phyloP scores from a whole-genome alignment of 2,113 vertebrate genomes.

The Athene noctua region DNA sequence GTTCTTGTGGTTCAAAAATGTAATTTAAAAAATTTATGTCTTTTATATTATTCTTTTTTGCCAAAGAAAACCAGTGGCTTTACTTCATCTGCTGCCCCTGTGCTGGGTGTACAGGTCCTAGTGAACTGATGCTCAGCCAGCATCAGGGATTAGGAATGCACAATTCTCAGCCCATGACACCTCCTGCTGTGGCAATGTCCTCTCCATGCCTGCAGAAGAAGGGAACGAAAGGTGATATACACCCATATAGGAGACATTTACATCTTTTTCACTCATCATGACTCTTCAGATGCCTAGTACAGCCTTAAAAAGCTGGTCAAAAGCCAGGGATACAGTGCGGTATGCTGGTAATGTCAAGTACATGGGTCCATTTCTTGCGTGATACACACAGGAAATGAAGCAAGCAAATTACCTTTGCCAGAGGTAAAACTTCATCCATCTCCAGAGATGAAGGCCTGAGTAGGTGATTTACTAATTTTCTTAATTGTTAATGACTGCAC shows the following conservation, averaged over 20 bases:
- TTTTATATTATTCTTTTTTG: background rate
- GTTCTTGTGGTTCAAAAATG: background rate
- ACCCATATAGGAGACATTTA: background rate
- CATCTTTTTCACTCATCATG: accelerated
- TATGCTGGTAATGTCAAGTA: too few species aligned
- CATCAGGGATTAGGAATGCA: background rate
- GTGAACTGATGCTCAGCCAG: background rate
- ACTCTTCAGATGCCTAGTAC: background rate
- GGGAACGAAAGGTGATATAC: too few species aligned
- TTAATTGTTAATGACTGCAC: background rate
- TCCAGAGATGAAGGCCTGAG: background rate
- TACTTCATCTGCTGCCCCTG: background rate
- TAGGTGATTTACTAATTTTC: background rate
- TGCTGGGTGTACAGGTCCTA: background rate
- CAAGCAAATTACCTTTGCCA: background rate
- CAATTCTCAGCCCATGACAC: background rate
- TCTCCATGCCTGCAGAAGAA: background rate
- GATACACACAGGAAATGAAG: background rate
- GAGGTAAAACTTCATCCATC: background rate
- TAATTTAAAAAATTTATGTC: too few species aligned
- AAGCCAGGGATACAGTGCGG: background rate
- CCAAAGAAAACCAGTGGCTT: background rate
- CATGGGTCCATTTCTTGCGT: accelerated
- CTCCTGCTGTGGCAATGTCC: too few species aligned
- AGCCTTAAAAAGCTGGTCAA: background rate